A percentile compares a stretch with the other conserved stretches of the same genome.
These are phyloP conservation scores for Thermophis baileyi DNA, from an alignment of 2,113 vertebrate genomes.

Conservation along the genomic window DNA sequence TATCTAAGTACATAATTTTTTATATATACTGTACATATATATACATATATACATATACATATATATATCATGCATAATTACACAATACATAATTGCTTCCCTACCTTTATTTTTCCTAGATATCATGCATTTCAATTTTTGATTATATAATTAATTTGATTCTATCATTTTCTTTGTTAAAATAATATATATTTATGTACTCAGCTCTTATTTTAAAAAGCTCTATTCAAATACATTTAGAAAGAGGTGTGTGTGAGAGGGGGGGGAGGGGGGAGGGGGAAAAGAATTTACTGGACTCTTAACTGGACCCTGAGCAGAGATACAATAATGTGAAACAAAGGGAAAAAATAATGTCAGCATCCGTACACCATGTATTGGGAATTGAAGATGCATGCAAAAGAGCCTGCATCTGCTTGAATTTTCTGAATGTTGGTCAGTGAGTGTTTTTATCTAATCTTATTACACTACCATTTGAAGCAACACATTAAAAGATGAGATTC, in stretches of 20 bases:
- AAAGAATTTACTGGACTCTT: neutral
- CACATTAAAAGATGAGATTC: neutral
- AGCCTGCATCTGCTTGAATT: neutral
- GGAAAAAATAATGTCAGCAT: neutral
- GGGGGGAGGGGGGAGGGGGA: accelerated
- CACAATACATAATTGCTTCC: neutral
- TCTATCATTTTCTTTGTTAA: neutral
- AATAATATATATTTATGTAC: neutral
- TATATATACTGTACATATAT: no score
- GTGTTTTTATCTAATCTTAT: neutral
- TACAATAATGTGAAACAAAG: neutral
- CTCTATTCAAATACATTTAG: neutral
- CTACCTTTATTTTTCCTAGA: neutral
- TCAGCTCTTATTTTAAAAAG: neutral
- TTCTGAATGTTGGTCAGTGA: neutral
- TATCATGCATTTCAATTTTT: neutral
- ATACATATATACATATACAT: no score
- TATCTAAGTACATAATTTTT: neutral
- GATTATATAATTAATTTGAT: neutral
- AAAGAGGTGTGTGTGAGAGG: neutral
- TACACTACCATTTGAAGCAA: neutral
- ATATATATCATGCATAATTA: neutral
- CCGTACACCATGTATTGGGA: neutral
- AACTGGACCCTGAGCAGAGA: neutral
- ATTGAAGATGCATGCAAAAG: neutral